Evolutionary conservation across 2,888 invertebrate species (phyloP), one percentile per base, ranked within the genome.

Genomic region (Meteorus cinctellus): DNA sequence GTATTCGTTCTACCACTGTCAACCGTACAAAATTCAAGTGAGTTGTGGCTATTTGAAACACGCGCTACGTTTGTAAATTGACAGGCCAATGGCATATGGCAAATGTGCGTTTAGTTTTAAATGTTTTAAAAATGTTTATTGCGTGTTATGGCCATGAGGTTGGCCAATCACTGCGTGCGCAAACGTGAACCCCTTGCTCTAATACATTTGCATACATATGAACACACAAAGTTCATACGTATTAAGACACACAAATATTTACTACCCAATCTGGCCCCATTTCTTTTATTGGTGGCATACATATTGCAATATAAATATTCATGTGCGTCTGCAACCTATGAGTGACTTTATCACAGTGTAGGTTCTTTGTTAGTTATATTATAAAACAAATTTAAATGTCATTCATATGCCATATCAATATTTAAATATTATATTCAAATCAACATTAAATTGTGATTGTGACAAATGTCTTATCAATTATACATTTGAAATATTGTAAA

Each of bases 231-330:
- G 81, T 75, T 79, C 41, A 41, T 41, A 41, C 41, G 8, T 10
- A 41, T 74, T 81, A 78, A 76, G 79, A 71, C 74, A 65, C 63
- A 19, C 55, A 6, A 55, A 55, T 55, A 77, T 78, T 78, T 78
- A 83, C 83, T 83, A 82, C 84, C 19, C 83, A 84, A 85, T 86
- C 84, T 87, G 89, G 86, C 88, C 89, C 85, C 88, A 86, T 86
- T 88, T 86, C 85, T 82, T 55, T 55, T 86, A 85, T 87, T 88
- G 88, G 87, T 87, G 86, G 85, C 69, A 31, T 78, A 85, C 83
- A 31, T 45, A 68, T 71, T 75, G 36, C 71, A 36, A 36, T 70
- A 8, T 19, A 41, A 59, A n/a, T 48, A n/a, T 48, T 16, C 14
- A n/a, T 48, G 4, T 2, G 16, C 4, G 48, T 4, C 4, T 48